Conservation (phyloP, 1,140 invertebrate species). For the Pseudomyrmex cubaensis region DNA sequence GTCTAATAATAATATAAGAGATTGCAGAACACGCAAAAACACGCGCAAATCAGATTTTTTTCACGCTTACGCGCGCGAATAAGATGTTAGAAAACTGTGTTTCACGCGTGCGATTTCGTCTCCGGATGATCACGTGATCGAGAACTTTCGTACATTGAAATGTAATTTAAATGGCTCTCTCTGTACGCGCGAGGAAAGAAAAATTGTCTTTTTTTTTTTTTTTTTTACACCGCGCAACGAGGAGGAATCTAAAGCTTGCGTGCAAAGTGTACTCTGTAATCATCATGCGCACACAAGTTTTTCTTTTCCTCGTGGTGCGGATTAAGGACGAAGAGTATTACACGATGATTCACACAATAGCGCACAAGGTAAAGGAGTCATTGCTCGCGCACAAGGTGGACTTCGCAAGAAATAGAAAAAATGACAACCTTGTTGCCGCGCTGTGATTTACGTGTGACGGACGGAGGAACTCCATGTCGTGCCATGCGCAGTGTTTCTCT, state of each 20-base stretch:
- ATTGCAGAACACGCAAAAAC: too few species aligned
- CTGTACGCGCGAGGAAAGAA: too few species aligned
- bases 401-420: constrained; percentile 50
- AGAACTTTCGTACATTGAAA: too few species aligned
- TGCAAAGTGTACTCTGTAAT: constrained; percentile 4
- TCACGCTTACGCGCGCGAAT: too few species aligned
- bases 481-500: constrained; percentile 24
- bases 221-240: neutral
- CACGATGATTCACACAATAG: constrained; percentile 72
- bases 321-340: constrained; percentile 71
- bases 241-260: neutral
- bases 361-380: constrained; percentile 69
- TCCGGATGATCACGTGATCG: too few species aligned
- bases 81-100: too few species aligned
- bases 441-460: constrained; percentile 47
- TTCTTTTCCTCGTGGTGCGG: constrained; percentile 60
- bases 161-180: too few species aligned
- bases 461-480: constrained; percentile 17
- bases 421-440: constrained; percentile 43
- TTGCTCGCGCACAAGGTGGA: constrained; percentile 69
- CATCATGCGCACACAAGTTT: constrained; percentile 19
- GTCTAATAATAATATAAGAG: too few species aligned
- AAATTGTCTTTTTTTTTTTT: too few species aligned
- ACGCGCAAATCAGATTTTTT: too few species aligned
- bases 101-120: too few species aligned